Percentiles rank a stretch among this genome's conserved stretches.
Conservation (phyloP, 2,113 vertebrate species). For the Hydropotes inermis region DNA sequence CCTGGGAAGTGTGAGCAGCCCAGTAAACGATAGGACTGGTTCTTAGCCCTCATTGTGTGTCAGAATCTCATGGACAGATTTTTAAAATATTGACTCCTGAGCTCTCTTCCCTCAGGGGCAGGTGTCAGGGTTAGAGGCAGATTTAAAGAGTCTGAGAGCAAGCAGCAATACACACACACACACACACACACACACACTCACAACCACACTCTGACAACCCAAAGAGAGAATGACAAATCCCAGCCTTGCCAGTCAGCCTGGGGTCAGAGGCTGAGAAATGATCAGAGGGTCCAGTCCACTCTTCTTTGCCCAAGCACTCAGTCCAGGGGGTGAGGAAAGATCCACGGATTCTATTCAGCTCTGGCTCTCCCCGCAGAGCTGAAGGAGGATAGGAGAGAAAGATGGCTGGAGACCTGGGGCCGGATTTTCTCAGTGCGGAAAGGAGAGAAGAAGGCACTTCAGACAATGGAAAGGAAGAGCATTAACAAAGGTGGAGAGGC, state of each 20-base stretch:
- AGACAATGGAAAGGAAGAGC: neutral
- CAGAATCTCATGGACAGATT: neutral
- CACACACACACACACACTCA: neutral
- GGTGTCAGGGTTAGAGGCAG: neutral
- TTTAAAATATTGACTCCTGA: neutral
- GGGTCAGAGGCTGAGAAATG: neutral
- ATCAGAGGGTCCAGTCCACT: neutral
- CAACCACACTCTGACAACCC: neutral
- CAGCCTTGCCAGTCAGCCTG: neutral
- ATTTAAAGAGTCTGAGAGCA: neutral
- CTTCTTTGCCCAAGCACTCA: neutral
- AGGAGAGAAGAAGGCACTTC: neutral
- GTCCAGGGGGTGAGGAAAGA: neutral
- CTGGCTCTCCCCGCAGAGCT: neutral
- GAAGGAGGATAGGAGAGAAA: neutral
- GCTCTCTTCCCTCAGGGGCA: neutral
- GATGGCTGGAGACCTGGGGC: neutral
- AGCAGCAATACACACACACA: neutral
- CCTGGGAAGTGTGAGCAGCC: neutral
- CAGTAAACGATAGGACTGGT: neutral
- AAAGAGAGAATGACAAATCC: neutral
- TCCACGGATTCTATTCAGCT: neutral
- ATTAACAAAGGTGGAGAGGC: neutral
- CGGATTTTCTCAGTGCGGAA: rapidly evolving
- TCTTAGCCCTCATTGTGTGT: neutral